Evolutionary conservation across 2,113 vertebrate species (phyloP).

Genomic region (Archocentrus centrarchus): DNA sequence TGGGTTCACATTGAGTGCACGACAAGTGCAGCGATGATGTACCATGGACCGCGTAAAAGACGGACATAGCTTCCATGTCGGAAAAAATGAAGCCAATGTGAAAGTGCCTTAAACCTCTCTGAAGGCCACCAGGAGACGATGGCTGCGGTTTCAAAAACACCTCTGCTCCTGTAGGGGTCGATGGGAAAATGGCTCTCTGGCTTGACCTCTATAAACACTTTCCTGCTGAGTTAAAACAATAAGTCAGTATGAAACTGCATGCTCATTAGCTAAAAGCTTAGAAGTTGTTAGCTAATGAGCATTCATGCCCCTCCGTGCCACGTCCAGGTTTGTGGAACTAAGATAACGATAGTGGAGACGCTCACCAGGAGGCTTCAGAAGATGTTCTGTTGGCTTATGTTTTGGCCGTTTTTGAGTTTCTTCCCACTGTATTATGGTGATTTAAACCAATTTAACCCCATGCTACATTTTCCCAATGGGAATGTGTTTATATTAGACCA

Average conservation of each 20-base stretch:
- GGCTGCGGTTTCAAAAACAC: background rate
- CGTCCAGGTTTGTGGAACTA: accelerated
- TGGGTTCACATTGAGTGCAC: background rate
- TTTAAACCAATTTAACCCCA: accelerated
- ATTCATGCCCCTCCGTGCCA: accelerated
- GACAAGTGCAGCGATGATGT: background rate
- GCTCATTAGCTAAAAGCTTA: background rate
- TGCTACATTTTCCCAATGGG: background rate
- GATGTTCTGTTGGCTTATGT: background rate
- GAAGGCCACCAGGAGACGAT: background rate
- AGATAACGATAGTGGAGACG: background rate
- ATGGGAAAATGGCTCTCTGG: background rate
- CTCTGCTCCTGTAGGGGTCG: background rate
- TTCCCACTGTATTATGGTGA: accelerated
- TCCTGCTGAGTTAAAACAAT: background rate
- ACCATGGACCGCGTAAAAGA: background rate
- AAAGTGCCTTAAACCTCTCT: background rate
- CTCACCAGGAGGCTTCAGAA: background rate
- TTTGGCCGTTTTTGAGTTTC: background rate
- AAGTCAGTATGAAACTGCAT: background rate
- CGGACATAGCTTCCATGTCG: background rate
- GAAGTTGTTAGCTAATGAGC: background rate
- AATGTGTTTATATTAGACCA: background rate
- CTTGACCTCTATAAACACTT: background rate
- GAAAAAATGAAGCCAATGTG: conserved; percentile 2